Conservation (phyloP, 2,113 vertebrate genomes). For the Holacanthus passer region DNA sequence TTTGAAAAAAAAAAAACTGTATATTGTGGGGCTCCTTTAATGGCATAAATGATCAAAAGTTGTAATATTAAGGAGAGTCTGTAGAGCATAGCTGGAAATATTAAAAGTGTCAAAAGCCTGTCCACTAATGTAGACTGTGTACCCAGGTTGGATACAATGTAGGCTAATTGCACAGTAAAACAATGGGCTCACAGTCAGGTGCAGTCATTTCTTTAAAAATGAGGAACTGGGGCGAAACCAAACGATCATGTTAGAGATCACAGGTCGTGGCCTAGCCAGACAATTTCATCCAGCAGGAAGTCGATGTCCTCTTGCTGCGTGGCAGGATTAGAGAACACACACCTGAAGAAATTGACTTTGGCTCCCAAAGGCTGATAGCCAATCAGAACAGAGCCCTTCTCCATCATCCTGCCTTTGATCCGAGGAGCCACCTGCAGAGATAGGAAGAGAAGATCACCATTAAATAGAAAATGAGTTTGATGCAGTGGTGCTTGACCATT, state of each 20-base stretch:
- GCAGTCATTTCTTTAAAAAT: not conserved
- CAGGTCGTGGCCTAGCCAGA: conserved; percentile 72
- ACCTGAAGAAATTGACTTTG: conserved; percentile 83
- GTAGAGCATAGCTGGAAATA: not conserved
- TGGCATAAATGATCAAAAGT: not conserved
- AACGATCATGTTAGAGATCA: not conserved
- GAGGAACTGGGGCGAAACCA: not conserved
- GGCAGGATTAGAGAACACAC: conserved; percentile 83
- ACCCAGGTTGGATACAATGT: not conserved
- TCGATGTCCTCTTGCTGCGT: conserved; percentile 77
- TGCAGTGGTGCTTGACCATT: too few species aligned
- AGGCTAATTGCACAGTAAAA: not conserved
- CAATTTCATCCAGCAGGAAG: conserved; percentile 82
- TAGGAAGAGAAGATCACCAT: not conserved
- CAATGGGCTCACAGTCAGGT: not conserved
- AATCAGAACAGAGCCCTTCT: conserved; percentile 76
- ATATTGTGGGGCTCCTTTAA: too few species aligned
- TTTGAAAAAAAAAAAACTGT: too few species aligned
- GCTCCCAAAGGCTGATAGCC: conserved; percentile 77
- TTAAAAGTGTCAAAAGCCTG: not conserved
- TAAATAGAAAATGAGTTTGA: not conserved
- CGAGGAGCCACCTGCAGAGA: conserved; percentile 77
- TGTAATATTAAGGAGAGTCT: not conserved
- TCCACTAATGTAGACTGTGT: not conserved
- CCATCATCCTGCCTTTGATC: conserved; percentile 83